Conservation (phyloP, 2,797 vertebrate species). For the Serranus cabrilla region DNA sequence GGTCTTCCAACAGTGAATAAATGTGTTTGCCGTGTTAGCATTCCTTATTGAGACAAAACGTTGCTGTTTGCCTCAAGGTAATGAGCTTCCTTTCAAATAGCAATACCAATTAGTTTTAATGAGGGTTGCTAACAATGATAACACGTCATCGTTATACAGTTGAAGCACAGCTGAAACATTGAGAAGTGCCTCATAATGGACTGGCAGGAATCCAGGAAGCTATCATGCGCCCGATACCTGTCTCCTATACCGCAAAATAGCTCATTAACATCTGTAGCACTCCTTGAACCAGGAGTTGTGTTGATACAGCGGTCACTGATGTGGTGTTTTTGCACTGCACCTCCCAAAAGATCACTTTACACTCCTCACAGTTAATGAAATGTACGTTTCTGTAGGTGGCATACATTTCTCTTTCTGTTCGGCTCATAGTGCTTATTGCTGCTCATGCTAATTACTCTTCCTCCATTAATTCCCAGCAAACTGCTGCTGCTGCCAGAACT, state of each 20-base stretch:
- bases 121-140: slow-evolving; percentile 73
- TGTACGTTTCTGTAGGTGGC: slow-evolving; percentile 50
- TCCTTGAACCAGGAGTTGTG: slow-evolving; percentile 40
- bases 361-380: slow-evolving; percentile 33
- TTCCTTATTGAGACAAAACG: slow-evolving; percentile 75
- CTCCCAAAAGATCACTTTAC: slow-evolving; percentile 34
- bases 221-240: slow-evolving; percentile 65
- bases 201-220: slow-evolving; percentile 68
- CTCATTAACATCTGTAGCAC: slow-evolving; percentile 64
- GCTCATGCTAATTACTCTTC: slow-evolving; percentile 55
- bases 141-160: slow-evolving; percentile 57
- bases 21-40: slow-evolving; percentile 58
- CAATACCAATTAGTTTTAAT: slow-evolving; percentile 80
- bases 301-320: slow-evolving; percentile 17
- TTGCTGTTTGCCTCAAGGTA: slow-evolving; percentile 65
- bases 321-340: slow-evolving; percentile 11
- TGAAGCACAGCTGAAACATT: slow-evolving; percentile 57
- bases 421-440: slow-evolving; percentile 31
- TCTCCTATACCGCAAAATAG: slow-evolving; percentile 50
- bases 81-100: slow-evolving; percentile 74
- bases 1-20: slow-evolving; percentile 50
- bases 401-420: slow-evolving; percentile 39
- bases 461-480: slow-evolving; percentile 50
- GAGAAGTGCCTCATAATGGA: slow-evolving; percentile 67
- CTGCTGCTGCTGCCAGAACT: slow-evolving; percentile 39